phyloP scores from a whole-genome alignment of 2,888 invertebrate species.

The Cryptophagus acutangulus region DNA sequence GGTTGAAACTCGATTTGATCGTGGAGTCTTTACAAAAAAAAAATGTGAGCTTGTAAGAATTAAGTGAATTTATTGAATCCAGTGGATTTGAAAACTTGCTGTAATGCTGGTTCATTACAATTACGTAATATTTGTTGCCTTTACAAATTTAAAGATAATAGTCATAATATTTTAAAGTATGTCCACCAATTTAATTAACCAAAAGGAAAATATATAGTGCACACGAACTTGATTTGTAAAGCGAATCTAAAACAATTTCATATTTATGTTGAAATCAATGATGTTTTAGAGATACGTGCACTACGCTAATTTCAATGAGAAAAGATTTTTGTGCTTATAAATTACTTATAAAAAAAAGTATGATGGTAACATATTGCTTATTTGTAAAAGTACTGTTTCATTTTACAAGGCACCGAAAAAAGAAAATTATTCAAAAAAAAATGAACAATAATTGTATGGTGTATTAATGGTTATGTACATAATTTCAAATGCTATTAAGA shows the following conservation, averaged over 20 bases:
- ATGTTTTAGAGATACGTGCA: conserved; percentile 25
- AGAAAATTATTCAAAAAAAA: conserved; percentile 24
- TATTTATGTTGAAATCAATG: conserved; percentile 22
- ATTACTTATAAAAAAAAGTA: conserved; percentile 9
- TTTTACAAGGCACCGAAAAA: conserved; percentile 22
- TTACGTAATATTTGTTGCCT: neutral
- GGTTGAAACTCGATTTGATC: no score
- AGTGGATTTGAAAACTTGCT: neutral
- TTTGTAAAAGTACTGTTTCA: conserved; percentile 11
- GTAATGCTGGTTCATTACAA: neutral
- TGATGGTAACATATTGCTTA: conserved; percentile 10
- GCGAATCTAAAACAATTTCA: conserved; percentile 25
- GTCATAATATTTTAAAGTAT: no score
- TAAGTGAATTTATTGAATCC: conserved; percentile 14
- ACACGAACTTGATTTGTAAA: no score
- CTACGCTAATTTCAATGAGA: conserved; percentile 20
- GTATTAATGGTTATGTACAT: conserved; percentile 29
- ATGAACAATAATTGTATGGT: conserved; percentile 24
- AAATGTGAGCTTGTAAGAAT: conserved; percentile 8
- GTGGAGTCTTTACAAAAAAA: conserved; percentile 7
- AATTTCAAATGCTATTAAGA: conserved; percentile 35
- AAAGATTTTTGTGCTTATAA: conserved; percentile 24
- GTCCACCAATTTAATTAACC: no score
- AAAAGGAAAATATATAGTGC: no score
- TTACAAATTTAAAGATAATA: neutral